Percentiles rank a stretch among this genome's conserved stretches.
Conservation (phyloP, 2,113 vertebrate genomes). For the Rousettus leschenaultii region DNA sequence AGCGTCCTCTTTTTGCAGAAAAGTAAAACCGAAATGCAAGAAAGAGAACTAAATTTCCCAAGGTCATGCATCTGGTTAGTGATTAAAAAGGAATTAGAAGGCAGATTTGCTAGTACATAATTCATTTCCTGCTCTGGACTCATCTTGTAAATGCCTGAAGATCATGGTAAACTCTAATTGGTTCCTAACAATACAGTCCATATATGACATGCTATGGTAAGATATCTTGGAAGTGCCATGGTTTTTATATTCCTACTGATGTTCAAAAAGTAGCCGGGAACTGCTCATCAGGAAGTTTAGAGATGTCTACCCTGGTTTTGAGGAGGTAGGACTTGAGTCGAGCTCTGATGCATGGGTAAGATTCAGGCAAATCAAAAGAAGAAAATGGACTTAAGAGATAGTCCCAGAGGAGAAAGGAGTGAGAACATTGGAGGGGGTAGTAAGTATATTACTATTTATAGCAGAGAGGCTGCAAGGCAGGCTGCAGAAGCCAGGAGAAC, state of each 20-base stretch:
- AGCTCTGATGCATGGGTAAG: background rate
- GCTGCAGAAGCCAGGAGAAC: accelerated
- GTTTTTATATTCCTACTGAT: background rate
- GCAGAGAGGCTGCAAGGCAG: background rate
- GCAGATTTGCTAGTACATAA: background rate
- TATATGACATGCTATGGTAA: background rate
- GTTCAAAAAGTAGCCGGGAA: background rate
- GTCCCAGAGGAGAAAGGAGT: background rate
- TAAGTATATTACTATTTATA: background rate
- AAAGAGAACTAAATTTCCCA: background rate
- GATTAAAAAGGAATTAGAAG: background rate
- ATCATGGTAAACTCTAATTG: background rate
- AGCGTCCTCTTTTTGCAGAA: background rate
- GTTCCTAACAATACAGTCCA: background rate
- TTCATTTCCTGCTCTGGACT: background rate
- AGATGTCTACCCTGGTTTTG: background rate
- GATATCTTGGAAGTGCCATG: background rate
- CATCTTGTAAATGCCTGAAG: background rate
- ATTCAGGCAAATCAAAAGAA: background rate
- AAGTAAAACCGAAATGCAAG: background rate
- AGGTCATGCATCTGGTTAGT: background rate
- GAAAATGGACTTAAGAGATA: background rate
- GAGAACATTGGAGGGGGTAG: background rate
- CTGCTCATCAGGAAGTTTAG: background rate
- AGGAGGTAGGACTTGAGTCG: background rate